Evolutionary conservation across 2,888 invertebrate genomes (phyloP), one percentile per base, ranked within the genome.

Genomic region (Cephus runcator): DNA sequence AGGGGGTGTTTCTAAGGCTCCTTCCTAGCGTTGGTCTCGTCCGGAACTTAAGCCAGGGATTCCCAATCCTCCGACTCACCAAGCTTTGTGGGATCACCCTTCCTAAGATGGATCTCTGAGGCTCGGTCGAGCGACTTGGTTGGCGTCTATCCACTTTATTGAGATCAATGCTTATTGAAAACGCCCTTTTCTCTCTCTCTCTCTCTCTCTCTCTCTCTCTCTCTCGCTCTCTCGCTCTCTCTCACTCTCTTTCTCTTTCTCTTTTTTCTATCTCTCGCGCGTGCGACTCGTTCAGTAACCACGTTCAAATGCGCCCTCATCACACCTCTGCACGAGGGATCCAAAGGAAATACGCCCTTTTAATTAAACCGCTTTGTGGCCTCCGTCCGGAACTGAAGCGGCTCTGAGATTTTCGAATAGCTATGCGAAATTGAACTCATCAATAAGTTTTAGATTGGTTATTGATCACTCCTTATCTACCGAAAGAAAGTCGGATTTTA

Each of bases 91-190:
- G 78, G 76, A 73, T 75, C 75, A 69, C 74, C 76, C 79, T 73
- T 73, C 76, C 76, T 36, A 79, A 82, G 81, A 81, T 79, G 78
- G 78, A 81, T 82, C 78, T 78, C 75, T 79, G 74, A 75, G 77
- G 40, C 76, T 76, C 75, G 77, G 31, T 12, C 30, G 69, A 69
- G 75, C 75, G 69, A 75, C 75, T 78, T 81, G 81, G 83, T 86
- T 84, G 84, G 79, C 81, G 81, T 83, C 85, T 83, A 86, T 85
- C 83, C 84, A 83, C 84, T 86, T 87, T 84, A 86, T 87, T 85
- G 85, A 85, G 87, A 86, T 86, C 83, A 86, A 86, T 84, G 84
- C 84, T 85, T 85, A 86, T 87, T 86, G 86, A 85, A 85, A 85
- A 85, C 79, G 83, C 79, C 82, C 78, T 79, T 80, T 79, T 81